Evolutionary conservation across 2,888 invertebrate species (phyloP), one percentile per base, ranked within the genome.

Genomic region (Glyphotaelius pellucidus): DNA sequence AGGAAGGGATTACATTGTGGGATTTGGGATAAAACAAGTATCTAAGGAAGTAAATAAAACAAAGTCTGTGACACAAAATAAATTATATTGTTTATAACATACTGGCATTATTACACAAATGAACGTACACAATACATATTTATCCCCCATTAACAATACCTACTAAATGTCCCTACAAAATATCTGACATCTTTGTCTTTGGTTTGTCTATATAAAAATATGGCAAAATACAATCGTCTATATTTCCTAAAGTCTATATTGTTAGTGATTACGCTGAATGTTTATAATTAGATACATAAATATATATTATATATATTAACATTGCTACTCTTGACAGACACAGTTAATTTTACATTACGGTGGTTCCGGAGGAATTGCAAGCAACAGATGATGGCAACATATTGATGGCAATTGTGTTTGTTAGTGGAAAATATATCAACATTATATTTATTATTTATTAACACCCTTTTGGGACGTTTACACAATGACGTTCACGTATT

Each of bases 181-280:
- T 93, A 93, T 93, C 90, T 92, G 93, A 89, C 89, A 90, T 84
- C 80, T 80, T 38, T 92, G 93, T 93, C 93, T 93, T 93, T 93
- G 93, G 93, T 92, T 93, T 92, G 67, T 93, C 93, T 93, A 93
- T 93, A 93, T 93, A 93, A 93, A 93, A 93, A 93, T 93, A 93
- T 93, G 93, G 93, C 93, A 93, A 93, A 93, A 93, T 93, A 93
- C 93, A 93, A 92, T 93, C 89, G 91, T 93, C 93, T 93, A 93
- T 93, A 92, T 93, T 90, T 79, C 90, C 93, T 93, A 93, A 90
- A 80, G 79, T 80, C 93, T 93, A 93, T 32, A 31, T 67, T 86
- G 90, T 92, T 92, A 92, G 92, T 90, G 80, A 89, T 91, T 79
- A 89, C 84, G 89, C 91, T n/a, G 90, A 90, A 90, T 90, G 52